A percentile compares a stretch with the other conserved stretches of the same genome.
phyloP scores from a whole-genome alignment of 2,888 invertebrate species.

The Panzeria rudis region DNA sequence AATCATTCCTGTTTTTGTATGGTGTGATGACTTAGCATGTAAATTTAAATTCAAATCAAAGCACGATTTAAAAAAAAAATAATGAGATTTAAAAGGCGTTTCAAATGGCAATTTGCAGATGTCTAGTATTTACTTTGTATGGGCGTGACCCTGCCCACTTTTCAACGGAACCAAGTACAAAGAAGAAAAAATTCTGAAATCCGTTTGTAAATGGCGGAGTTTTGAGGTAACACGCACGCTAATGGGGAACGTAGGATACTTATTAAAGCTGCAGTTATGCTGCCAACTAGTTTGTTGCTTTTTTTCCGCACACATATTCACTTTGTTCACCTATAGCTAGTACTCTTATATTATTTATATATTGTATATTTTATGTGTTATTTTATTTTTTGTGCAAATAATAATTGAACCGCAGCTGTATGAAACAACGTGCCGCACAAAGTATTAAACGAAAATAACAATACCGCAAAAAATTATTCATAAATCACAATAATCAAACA shows the following conservation, averaged over 20 bases:
- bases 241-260: background rate
- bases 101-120: too few relatives aligned
- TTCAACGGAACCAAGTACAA: too few relatives aligned
- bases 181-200: too few relatives aligned
- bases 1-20: too few relatives aligned
- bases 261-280: background rate
- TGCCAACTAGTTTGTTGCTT: background rate
- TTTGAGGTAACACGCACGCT: too few relatives aligned
- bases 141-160: too few relatives aligned
- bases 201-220: too few relatives aligned
- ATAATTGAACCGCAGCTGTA: constrained; percentile 10
- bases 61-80: too few relatives aligned
- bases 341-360: background rate
- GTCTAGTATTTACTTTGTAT: too few relatives aligned
- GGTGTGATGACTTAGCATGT: too few relatives aligned
- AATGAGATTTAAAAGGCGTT: too few relatives aligned
- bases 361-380: background rate
- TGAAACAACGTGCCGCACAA: constrained; percentile 27
- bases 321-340: background rate
- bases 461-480: constrained; percentile 46
- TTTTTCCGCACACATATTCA: background rate
- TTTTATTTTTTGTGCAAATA: background rate
- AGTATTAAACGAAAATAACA: constrained; percentile 31
- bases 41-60: too few relatives aligned
- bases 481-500: constrained; percentile 60